Conservation (phyloP, 1,140 invertebrate species). For the Drosophila cardini region DNA sequence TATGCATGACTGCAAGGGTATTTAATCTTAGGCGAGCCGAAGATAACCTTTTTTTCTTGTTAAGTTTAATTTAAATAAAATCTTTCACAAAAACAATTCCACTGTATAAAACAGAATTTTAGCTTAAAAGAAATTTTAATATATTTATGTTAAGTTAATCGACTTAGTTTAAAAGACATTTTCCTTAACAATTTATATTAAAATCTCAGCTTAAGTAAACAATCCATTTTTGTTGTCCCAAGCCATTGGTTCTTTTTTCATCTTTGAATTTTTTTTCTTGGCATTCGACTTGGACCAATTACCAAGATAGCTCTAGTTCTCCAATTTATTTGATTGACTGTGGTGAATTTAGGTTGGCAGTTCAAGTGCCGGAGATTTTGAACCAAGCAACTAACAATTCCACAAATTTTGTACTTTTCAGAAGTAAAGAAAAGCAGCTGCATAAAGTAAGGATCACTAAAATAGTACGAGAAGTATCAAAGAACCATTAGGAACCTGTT, state of each 20-base stretch:
- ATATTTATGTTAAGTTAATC: too few species aligned
- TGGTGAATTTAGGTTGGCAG: slow-evolving; percentile 54
- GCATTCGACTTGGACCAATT: slow-evolving; percentile 32
- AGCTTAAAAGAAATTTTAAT: too few species aligned
- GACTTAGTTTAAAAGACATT: too few species aligned
- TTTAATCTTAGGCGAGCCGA: too few species aligned
- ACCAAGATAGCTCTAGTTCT: slow-evolving; percentile 12
- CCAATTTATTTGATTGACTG: slow-evolving; percentile 32
- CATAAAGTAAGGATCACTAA: background rate
- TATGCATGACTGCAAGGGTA: too few species aligned
- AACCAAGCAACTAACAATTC: slow-evolving; percentile 55
- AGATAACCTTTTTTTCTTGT: too few species aligned
- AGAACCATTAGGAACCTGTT: slow-evolving; percentile 51
- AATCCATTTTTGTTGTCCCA: background rate
- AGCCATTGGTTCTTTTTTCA: background rate
- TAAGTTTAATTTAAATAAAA: too few species aligned
- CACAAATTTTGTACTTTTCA: slow-evolving; percentile 48
- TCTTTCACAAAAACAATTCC: too few species aligned
- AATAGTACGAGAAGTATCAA: background rate
- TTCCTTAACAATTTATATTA: background rate
- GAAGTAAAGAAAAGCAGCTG: slow-evolving; percentile 28
- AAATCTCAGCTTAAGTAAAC: background rate
- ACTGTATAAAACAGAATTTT: too few species aligned
- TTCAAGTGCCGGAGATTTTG: slow-evolving; percentile 35
- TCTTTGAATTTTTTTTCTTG: background rate